phyloP scores from a whole-genome alignment of 2,797 vertebrate species.

The Labeo calbasu region DNA sequence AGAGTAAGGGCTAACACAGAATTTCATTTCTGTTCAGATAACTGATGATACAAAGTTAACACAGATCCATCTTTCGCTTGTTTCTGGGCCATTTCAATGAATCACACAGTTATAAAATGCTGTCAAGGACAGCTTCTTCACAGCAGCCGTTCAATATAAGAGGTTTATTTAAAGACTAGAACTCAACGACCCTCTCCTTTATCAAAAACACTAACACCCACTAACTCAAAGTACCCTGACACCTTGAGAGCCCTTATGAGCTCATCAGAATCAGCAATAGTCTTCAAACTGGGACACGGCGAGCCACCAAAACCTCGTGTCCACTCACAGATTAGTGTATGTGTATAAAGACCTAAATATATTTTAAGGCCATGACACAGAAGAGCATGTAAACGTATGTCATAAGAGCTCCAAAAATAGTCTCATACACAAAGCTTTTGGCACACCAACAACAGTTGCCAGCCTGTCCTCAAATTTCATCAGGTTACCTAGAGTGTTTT shows the following conservation, averaged over 20 bases:
- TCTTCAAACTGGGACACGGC: not conserved
- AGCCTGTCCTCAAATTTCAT: constrained; percentile 10
- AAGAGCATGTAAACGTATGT: constrained; percentile 31
- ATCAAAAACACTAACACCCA: constrained; percentile 29
- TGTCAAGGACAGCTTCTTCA: constrained; percentile 22
- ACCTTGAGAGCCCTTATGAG: not conserved
- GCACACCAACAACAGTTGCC: not conserved
- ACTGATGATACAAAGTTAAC: not conserved
- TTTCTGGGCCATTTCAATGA: not conserved
- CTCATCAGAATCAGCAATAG: not conserved
- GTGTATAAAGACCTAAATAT: not conserved
- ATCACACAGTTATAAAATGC: not conserved
- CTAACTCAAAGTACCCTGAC: not conserved
- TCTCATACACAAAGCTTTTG: constrained; percentile 24
- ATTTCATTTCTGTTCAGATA: not conserved
- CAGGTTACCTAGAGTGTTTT: constrained; percentile 28
- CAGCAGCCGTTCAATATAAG: not conserved
- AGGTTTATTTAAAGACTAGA: constrained; percentile 54
- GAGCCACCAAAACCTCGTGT: not conserved
- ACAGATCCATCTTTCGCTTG: not conserved
- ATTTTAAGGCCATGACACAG: constrained; percentile 38
- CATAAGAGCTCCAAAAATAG: constrained; percentile 46
- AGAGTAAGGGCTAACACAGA: not conserved
- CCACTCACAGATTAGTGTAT: not conserved
- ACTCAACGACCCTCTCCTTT: constrained; percentile 6